These are phyloP conservation scores for Pavo muticus DNA, from an alignment of 2,113 vertebrate species.

Conservation along the genomic window DNA sequence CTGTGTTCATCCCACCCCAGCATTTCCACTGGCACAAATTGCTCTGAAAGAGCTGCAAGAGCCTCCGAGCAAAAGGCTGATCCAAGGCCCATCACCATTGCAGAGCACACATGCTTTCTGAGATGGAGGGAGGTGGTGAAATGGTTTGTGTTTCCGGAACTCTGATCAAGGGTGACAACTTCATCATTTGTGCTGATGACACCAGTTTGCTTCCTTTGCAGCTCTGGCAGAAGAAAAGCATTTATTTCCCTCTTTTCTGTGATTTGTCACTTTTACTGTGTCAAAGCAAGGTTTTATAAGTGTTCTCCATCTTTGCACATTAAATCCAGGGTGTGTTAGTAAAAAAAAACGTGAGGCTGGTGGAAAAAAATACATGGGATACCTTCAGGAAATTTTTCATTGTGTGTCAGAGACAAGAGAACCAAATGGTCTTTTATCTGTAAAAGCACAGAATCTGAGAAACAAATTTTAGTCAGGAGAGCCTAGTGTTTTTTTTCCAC, in stretches of 20 bases:
- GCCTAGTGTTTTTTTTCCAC: slow-evolving; percentile 10
- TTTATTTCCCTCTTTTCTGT: not conserved
- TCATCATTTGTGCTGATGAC: not conserved
- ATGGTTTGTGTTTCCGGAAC: not conserved
- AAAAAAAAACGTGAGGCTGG: slow-evolving; percentile 7
- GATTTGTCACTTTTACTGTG: slow-evolving; percentile 25
- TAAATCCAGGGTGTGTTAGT: slow-evolving; percentile 43
- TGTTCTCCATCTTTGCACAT: slow-evolving; percentile 24
- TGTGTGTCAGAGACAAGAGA: slow-evolving; percentile 8
- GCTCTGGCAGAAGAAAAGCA: not conserved
- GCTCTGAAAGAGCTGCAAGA: slow-evolving; percentile 8
- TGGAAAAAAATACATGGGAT: not conserved
- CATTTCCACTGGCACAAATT: not conserved
- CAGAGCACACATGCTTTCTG: not conserved
- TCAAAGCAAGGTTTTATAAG: slow-evolving; percentile 24
- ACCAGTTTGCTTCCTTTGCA: not conserved
- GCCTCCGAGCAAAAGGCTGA: not conserved
- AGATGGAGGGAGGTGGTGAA: not conserved
- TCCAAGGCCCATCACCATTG: not conserved
- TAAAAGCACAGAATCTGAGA: slow-evolving; percentile 48
- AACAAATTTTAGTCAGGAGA: slow-evolving; percentile 53
- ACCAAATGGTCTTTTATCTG: slow-evolving; percentile 40
- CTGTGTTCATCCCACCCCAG: not conserved
- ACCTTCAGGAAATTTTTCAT: slow-evolving; percentile 55
- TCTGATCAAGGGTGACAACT: not conserved